These are phyloP conservation scores for Micrasema minimum DNA, from an alignment of 1,140 invertebrate genomes.

Conservation along the genomic window DNA sequence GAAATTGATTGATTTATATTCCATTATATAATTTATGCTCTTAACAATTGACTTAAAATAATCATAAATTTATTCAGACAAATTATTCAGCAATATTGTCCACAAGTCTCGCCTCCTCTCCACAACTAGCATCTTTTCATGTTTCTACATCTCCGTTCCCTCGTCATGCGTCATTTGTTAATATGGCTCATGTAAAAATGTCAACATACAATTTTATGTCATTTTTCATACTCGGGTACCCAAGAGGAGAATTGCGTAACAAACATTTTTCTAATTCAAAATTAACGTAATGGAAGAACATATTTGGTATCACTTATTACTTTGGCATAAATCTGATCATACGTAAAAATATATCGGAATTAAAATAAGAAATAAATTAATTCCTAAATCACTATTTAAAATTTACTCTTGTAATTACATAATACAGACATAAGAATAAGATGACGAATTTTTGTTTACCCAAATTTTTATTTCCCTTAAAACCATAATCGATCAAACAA, in stretches of 20 bases:
- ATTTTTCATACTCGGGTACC: constrained; percentile 2
- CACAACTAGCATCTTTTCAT: not conserved
- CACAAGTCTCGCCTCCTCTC: not conserved
- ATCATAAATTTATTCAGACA: constrained; percentile 33
- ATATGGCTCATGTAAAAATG: constrained; percentile 7
- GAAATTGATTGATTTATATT: constrained; percentile 29
- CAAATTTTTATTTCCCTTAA: too few species aligned
- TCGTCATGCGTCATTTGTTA: not conserved
- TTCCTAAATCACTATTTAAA: not conserved
- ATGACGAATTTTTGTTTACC: too few species aligned
- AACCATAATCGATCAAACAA: too few species aligned
- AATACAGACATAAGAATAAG: too few species aligned
- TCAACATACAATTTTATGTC: not conserved
- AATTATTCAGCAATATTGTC: constrained; percentile 22
- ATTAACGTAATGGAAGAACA: not conserved
- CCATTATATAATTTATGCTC: constrained; percentile 20
- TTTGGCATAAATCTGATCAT: not conserved
- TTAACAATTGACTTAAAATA: constrained; percentile 37
- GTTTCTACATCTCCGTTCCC: not conserved
- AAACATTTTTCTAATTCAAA: constrained; percentile 3
- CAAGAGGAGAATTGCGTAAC: not conserved
- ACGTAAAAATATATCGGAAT: not conserved
- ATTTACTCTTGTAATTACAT: not conserved
- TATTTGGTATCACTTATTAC: not conserved
- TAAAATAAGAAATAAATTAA: not conserved